A percentile compares a stretch with the other conserved stretches of the same genome.
phyloP scores from a whole-genome alignment of 2,888 invertebrate species.

The Lasioglossum marginatum region DNA sequence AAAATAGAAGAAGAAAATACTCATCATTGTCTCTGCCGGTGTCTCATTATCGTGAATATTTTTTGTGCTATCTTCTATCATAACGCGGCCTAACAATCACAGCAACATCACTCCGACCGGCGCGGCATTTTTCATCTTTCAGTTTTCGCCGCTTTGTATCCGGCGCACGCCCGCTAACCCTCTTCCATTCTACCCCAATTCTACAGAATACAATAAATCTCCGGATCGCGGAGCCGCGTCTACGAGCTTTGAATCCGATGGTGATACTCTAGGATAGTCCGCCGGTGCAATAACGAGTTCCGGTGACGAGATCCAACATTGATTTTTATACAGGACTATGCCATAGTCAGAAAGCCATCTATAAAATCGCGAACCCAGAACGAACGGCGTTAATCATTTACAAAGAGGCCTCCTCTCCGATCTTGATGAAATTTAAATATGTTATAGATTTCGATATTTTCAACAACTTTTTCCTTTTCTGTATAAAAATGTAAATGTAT shows the following conservation, averaged over 20 bases:
- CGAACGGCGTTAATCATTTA: too few relatives aligned
- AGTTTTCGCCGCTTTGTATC: slow-evolving; percentile 40
- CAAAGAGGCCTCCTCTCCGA: too few relatives aligned
- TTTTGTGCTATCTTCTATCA: not conserved
- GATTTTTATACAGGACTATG: slow-evolving; percentile 50
- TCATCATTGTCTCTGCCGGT: not conserved
- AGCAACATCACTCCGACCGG: slow-evolving; percentile 20
- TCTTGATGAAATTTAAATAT: too few relatives aligned
- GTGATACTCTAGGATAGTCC: slow-evolving; percentile 51
- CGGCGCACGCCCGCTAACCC: slow-evolving; percentile 12
- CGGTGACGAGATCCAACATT: slow-evolving; percentile 54
- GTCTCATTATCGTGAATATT: not conserved
- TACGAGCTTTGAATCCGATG: slow-evolving; percentile 44
- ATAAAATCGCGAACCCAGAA: too few relatives aligned
- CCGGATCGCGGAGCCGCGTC: slow-evolving; percentile 2
- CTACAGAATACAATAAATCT: slow-evolving; percentile 49
- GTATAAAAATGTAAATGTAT: too few relatives aligned
- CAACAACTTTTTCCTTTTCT: too few relatives aligned
- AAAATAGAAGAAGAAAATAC: not conserved
- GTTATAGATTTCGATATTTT: too few relatives aligned
- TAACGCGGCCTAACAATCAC: slow-evolving; percentile 25
- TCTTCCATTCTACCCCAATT: slow-evolving; percentile 57
- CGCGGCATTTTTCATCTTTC: slow-evolving; percentile 46
- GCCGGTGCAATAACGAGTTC: slow-evolving; percentile 54
- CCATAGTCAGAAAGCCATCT: too few relatives aligned